Base-by-base conservation (phyloP, 2,888 invertebrate species). In the Acronicta aceris region DNA sequence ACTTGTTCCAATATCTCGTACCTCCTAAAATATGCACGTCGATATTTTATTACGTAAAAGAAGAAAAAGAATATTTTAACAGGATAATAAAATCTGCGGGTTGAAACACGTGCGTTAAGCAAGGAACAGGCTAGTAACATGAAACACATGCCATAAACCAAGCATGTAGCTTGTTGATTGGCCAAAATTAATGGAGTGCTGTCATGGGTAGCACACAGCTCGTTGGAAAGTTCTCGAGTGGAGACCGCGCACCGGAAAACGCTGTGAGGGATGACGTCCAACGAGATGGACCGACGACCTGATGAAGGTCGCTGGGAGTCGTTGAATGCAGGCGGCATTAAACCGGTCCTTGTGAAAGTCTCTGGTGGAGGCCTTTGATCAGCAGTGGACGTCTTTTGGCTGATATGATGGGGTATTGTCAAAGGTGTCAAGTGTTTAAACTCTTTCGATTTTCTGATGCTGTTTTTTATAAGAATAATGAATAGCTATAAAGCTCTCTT, bases 1-100 rank as follows among this genome's bases (percentile, higher is more conserved):
- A 46, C 42, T 60, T 53, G 41, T 54, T 25, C 42, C 43, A 73
- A 53, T 57, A 21, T 2, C 56, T 56, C 36, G 46, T 33, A 25
- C 46, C 69, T 27, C 27, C 27, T 7, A 73, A 68, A 69, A 56
- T 4, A 8, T 36, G 30, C 15, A 27, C 7, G 3, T 53, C 49
- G 50, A 40, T 54, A 61, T 68, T 73, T 69, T 68, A 69, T 57
- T 38, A 55, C 53, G 4, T 48, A 56, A 45, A 73, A 43, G 40
- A 69, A 65, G 15, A 60, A 69, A 69, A 62, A 46, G 7, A 42
- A 49, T 10, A 0, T n/a, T 49, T 51, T 54, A 48, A 48, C 25
- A 56, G 38, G 17, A 53, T 72, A 56, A 57, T 72, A 76, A 67
- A 76, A n/a, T 43, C 27, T 48, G n/a, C 16, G 12, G 21, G 45